Evolutionary conservation across 1,140 invertebrate genomes (phyloP).

Genomic region (Periplaneta americana): DNA sequence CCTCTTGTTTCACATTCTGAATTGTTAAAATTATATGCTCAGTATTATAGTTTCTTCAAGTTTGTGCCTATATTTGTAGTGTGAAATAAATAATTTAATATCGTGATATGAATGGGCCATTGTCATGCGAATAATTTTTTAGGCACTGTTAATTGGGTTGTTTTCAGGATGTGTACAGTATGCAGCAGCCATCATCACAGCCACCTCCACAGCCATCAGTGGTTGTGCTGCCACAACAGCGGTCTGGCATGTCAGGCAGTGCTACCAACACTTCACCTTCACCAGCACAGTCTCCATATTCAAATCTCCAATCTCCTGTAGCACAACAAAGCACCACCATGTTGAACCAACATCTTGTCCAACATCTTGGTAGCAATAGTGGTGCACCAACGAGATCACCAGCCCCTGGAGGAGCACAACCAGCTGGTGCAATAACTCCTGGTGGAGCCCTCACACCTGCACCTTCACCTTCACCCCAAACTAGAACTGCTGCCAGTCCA

Average conservation of each 20-base stretch:
- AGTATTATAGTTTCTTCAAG: too few relatives aligned
- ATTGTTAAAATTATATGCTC: too few relatives aligned
- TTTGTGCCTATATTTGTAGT: too few relatives aligned
- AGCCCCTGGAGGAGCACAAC: neutral
- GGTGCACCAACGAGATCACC: neutral
- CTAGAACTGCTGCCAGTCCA: slow-evolving; percentile 17
- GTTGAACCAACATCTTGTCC: neutral
- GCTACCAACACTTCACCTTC: neutral
- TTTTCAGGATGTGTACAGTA: neutral
- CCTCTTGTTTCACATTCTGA: too few relatives aligned
- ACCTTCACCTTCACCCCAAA: slow-evolving; percentile 23
- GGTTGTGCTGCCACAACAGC: slow-evolving; percentile 5
- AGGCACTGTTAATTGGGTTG: too few relatives aligned
- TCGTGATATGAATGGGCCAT: too few relatives aligned
- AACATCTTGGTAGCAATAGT: neutral
- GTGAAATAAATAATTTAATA: too few relatives aligned
- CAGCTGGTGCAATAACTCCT: neutral
- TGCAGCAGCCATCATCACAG: neutral
- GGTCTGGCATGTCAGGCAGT: neutral
- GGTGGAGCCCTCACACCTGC: slow-evolving; percentile 9
- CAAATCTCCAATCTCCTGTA: neutral
- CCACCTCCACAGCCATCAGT: neutral
- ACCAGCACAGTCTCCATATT: slow-evolving; percentile 1
- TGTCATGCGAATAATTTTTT: too few relatives aligned
- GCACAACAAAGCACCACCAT: neutral